Base-by-base conservation (phyloP, 2,888 invertebrate genomes). In the Leptogaster cylindrica region DNA sequence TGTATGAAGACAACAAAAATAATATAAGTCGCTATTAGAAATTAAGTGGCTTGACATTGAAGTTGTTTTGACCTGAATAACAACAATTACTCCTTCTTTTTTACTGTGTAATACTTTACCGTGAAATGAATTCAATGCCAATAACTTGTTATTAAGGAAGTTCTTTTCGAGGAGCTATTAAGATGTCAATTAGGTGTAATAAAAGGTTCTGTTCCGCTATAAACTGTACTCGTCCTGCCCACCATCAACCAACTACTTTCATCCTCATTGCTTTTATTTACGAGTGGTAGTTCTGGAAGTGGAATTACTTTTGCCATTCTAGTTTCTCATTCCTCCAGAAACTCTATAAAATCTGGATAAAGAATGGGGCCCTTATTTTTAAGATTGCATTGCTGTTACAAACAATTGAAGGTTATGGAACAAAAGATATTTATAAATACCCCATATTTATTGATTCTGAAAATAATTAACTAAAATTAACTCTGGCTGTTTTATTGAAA, bases 181-280 rank as follows among this genome's bases (percentile, higher is more conserved):
- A 50, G 50, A 50, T 50, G 50, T 27, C 50, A 50, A 50, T 50
- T 50, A 50, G 50, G 8, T 50, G 25, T 50, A 50, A 50, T 50
- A 28, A 28, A 25, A 28, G 28, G 14, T 16, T 50, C 27, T 25
- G 16, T 14, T 50, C 28, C 50, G 5, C 16, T 8, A 8, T 50
- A 50, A 50, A 50, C 25, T 12, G n/a, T n/a, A n/a, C n/a, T n/a
- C n/a, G n/a, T n/a, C n/a, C n/a, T n/a, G n/a, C n/a, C n/a, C n/a
- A n/a, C n/a, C n/a, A 27, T 50, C 28, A 12, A 6, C 8, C 27
- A 16, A 23, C 28, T 28, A 23, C 23, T 46, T 20, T 8, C 46
- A 12, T 10, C n/a, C 12, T 10, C 20, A 20, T 8, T 18, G 12
- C 44, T 20, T 44, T 44, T 46, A 46, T 20, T 23, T 46, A 46